Conservation (phyloP, 2,888 invertebrate genomes). For the Aspidiotus rigidus region DNA sequence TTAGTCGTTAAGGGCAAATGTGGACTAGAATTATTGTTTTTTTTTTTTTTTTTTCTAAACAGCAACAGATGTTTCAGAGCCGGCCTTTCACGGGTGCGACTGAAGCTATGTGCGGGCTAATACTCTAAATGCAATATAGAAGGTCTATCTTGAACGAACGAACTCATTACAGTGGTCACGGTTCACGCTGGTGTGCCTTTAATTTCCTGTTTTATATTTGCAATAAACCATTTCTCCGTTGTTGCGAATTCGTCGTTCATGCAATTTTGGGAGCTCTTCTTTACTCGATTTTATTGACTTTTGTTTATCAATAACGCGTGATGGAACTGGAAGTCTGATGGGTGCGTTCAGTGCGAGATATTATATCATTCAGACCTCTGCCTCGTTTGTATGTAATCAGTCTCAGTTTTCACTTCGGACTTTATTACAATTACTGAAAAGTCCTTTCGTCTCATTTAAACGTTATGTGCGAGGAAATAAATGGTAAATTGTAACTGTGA, state of each 20-base stretch:
- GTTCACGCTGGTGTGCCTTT: slow-evolving; percentile 11
- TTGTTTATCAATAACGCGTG: neutral
- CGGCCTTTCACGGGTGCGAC: slow-evolving; percentile 17
- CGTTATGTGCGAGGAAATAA: too few relatives aligned
- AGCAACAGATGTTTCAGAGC: slow-evolving; percentile 30
- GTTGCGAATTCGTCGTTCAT: slow-evolving; percentile 21
- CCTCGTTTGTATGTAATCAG: too few relatives aligned
- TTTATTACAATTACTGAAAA: too few relatives aligned
- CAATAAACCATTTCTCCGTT: slow-evolving; percentile 26
- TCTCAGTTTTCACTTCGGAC: too few relatives aligned
- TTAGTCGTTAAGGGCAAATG: slow-evolving; percentile 31
- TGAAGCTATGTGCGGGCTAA: slow-evolving; percentile 3
- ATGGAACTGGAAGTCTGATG: neutral
- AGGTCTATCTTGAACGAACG: neutral
- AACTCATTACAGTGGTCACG: slow-evolving; percentile 20
- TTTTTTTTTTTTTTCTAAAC: slow-evolving; percentile 16
- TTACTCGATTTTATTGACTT: neutral
- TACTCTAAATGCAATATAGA: too few relatives aligned
- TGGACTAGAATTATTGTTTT: slow-evolving; percentile 28
- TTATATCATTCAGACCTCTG: too few relatives aligned
- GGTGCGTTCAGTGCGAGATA: too few relatives aligned
- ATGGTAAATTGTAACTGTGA: too few relatives aligned
- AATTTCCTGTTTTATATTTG: slow-evolving; percentile 30
- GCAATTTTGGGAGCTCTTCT: neutral
- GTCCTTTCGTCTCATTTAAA: too few relatives aligned